Evolutionary conservation across 2,888 invertebrate genomes (phyloP).

Genomic region (Rhingia rostrata): DNA sequence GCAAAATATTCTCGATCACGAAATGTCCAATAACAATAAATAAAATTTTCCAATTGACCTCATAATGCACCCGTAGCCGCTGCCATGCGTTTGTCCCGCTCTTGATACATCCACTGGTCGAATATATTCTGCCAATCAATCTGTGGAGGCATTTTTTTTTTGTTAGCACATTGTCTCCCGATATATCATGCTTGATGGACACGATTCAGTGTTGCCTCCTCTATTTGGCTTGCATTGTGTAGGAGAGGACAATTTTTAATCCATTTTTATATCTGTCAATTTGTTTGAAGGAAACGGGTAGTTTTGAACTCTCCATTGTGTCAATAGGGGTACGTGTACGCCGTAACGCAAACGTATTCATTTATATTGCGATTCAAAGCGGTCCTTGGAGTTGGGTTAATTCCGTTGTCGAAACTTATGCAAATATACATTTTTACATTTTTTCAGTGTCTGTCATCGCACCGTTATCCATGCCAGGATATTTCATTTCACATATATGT

Average conservation of each 20-base stretch:
- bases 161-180: neutral
- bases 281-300: conserved; percentile 20
- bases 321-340: conserved; percentile 6
- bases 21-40: conserved; percentile 48
- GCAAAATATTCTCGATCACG: conserved; percentile 38
- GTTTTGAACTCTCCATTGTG: conserved; percentile 27
- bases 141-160: neutral
- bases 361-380: conserved; percentile 11
- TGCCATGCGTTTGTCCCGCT: neutral
- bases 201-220: neutral
- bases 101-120: neutral
- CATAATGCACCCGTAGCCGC: neutral
- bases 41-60: conserved; percentile 43
- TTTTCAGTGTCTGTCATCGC: conserved; percentile 7
- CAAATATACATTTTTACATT: conserved; percentile 44
- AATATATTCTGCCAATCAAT: conserved; percentile 44
- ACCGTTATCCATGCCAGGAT: conserved; percentile 4
- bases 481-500: conserved; percentile 6
- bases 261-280: conserved; percentile 2
- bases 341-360: conserved; percentile 3
- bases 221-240: conserved; percentile 21
- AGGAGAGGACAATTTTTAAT: conserved; percentile 24
- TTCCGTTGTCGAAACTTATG: conserved; percentile 47
- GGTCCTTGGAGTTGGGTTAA: conserved; percentile 28
- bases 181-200: conserved; percentile 10